phyloP scores from a whole-genome alignment of 2,113 vertebrate species.

The Lethenteron reissneri region DNA sequence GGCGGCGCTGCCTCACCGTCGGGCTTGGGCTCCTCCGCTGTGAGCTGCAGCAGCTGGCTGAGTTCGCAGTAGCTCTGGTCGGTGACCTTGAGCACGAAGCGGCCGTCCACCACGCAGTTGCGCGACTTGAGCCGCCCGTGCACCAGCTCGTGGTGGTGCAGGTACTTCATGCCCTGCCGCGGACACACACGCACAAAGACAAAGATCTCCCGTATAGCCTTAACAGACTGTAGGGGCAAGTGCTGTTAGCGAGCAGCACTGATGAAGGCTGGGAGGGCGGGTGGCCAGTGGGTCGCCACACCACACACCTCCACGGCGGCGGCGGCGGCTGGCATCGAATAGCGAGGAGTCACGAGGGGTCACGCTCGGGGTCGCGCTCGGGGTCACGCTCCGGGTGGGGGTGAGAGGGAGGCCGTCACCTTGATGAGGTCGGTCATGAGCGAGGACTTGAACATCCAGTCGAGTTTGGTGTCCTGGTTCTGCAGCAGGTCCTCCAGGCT shows the following conservation, averaged over 20 bases:
- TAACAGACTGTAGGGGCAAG: too few relatives aligned
- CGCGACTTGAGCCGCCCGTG: conserved; percentile 60
- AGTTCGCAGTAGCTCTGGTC: conserved; percentile 57
- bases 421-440: conserved; percentile 71
- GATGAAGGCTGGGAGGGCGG: too few relatives aligned
- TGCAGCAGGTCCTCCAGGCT: conserved; percentile 64
- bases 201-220: too few relatives aligned
- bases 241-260: too few relatives aligned
- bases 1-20: conserved; percentile 29
- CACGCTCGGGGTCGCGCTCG: too few relatives aligned
- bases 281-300: too few relatives aligned
- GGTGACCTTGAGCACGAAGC: conserved; percentile 70
- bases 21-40: conserved; percentile 21
- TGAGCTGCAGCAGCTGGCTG: conserved; percentile 39
- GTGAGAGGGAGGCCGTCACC: conserved; percentile 19
- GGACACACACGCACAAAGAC: not conserved
- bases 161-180: conserved; percentile 62
- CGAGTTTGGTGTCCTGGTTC: conserved; percentile 57
- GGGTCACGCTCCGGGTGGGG: too few relatives aligned
- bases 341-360: too few relatives aligned
- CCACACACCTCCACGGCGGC: too few relatives aligned
- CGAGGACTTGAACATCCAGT: conserved; percentile 90
- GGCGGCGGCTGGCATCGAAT: too few relatives aligned
- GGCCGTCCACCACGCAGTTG: conserved; percentile 66
- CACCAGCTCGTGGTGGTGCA: conserved; percentile 46